A percentile compares a stretch with the other conserved stretches of the same genome.
Evolutionary conservation across 2,797 vertebrate species (phyloP).

Genomic region (Masticophis lateralis): DNA sequence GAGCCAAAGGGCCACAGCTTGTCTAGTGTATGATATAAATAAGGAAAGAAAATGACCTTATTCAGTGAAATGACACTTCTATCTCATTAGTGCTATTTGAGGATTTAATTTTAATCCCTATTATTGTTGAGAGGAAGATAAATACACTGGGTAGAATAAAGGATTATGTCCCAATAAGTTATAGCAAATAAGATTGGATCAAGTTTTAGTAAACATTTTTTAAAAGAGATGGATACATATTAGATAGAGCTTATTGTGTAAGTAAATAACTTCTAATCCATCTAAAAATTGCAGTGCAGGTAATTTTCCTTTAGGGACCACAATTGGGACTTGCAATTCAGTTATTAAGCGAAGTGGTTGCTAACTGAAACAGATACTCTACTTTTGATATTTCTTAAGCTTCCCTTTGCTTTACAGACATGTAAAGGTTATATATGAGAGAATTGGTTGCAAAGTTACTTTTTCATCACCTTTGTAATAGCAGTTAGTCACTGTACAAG

Average conservation of each 20-base stretch:
- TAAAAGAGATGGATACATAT: background rate
- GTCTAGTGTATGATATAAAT: background rate
- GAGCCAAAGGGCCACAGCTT: too few species aligned
- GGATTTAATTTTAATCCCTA: background rate
- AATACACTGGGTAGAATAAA: background rate
- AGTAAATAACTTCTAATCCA: background rate
- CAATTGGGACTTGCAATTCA: background rate
- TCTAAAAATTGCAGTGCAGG: background rate
- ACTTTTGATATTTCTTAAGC: background rate
- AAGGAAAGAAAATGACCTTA: background rate
- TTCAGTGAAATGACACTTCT: background rate
- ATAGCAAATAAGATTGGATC: background rate
- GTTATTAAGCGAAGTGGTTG: background rate
- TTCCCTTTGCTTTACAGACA: background rate
- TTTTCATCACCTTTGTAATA: background rate
- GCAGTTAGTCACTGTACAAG: background rate
- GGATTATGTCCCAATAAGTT: background rate
- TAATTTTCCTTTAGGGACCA: background rate
- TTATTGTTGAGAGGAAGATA: background rate
- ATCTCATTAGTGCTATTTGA: background rate
- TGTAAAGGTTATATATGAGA: background rate
- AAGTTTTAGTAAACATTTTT: background rate
- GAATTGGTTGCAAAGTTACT: background rate
- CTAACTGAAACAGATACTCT: background rate
- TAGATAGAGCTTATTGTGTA: background rate